Percentiles rank a stretch among this genome's conserved stretches.
Conservation (phyloP, 2,888 invertebrate genomes). For the Thereva nobilitata region DNA sequence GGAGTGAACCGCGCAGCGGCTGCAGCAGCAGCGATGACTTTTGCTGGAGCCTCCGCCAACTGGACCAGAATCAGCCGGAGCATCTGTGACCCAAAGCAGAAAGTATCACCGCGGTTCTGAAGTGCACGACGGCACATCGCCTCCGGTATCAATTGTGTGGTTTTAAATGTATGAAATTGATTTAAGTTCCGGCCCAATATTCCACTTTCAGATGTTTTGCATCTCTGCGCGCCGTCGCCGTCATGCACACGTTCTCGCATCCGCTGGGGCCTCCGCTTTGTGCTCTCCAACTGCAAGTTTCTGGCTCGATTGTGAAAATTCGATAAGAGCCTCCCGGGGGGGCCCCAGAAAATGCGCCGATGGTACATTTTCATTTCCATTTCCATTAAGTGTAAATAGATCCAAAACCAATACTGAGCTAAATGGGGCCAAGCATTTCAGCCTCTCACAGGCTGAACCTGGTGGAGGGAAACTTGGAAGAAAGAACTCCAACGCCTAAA, state of each 20-base stretch:
- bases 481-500: conserved; percentile 22
- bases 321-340: conserved; percentile 11
- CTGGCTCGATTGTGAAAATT: conserved; percentile 21
- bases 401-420: not conserved
- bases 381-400: conserved; percentile 2
- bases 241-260: conserved; percentile 8
- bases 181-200: conserved; percentile 41
- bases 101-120: conserved; percentile 7
- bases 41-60: conserved; percentile 9
- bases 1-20: conserved; percentile 45
- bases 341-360: not conserved
- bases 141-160: conserved; percentile 27
- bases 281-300: conserved; percentile 7
- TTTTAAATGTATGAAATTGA: conserved; percentile 33
- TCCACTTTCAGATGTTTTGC: conserved; percentile 41
- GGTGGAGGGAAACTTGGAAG: conserved; percentile 4
- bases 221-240: conserved; percentile 22
- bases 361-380: conserved; percentile 12
- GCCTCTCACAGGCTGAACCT: not conserved
- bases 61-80: not conserved
- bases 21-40: conserved; percentile 19
- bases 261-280: too few species aligned
- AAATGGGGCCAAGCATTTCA: conserved; percentile 8
- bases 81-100: conserved; percentile 7
- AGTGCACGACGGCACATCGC: conserved; percentile 9